Conservation (phyloP, 1,140 invertebrate species). For the Leptopilina boulardi region DNA sequence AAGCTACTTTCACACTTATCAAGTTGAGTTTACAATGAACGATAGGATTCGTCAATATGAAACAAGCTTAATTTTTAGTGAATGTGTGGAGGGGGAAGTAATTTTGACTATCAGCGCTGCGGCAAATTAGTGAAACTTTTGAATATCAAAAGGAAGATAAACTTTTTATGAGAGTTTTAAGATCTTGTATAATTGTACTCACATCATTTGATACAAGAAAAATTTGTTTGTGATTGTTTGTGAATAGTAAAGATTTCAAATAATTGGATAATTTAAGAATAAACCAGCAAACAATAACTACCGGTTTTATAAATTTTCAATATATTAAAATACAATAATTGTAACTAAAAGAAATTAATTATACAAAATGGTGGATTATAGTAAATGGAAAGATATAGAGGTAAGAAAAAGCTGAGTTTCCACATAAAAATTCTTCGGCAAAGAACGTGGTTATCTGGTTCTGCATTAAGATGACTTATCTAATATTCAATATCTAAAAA, state of each 20-base stretch:
- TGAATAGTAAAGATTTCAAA: not conserved
- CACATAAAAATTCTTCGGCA: conserved; percentile 50
- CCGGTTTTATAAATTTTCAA: not conserved
- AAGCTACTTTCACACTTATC: too few species aligned
- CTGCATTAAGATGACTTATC: not conserved
- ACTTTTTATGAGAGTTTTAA: too few species aligned
- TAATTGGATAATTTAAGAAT: not conserved
- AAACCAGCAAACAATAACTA: not conserved
- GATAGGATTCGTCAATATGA: too few species aligned
- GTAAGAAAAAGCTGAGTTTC: conserved; percentile 76
- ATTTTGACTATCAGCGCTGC: too few species aligned
- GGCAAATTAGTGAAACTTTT: too few species aligned
- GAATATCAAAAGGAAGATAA: too few species aligned
- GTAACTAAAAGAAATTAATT: conserved; percentile 15
- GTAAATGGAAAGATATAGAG: conserved; percentile 98
- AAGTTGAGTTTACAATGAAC: too few species aligned
- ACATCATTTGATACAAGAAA: too few species aligned
- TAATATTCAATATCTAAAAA: not conserved
- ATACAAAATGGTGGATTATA: conserved; percentile 90
- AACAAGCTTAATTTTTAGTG: too few species aligned
- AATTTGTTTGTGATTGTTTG: not conserved
- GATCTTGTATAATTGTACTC: too few species aligned
- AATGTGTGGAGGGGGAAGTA: too few species aligned
- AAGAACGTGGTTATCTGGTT: not conserved
- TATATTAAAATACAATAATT: not conserved